A percentile compares a stretch with the other conserved stretches of the same genome.
Evolutionary conservation across 2,797 vertebrate genomes (phyloP).

Genomic region (Eulemur rubriventer): DNA sequence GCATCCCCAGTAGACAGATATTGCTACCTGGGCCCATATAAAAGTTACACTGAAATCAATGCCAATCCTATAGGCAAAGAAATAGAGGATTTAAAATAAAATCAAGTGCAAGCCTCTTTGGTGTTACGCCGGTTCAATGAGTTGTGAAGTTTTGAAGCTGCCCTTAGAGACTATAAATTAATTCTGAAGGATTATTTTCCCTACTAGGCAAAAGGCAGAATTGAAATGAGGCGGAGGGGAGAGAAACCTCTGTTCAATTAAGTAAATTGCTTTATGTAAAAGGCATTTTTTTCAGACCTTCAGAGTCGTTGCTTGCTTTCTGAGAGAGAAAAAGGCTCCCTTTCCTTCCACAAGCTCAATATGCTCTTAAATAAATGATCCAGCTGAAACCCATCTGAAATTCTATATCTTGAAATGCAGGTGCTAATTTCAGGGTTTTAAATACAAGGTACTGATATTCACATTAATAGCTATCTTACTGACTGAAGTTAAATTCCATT

Average conservation of each 20-base stretch:
- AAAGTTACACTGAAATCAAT: conserved; percentile 64
- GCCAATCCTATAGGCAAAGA: conserved; percentile 64
- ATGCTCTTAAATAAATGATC: conserved; percentile 2
- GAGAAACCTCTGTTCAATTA: conserved; percentile 26
- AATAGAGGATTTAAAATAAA: conserved; percentile 64
- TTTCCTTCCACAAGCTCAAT: background rate
- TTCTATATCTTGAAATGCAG: background rate
- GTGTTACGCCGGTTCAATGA: conserved; percentile 61
- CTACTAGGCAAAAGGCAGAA: conserved; percentile 56
- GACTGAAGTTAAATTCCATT: background rate
- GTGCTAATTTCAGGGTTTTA: background rate
- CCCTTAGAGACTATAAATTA: conserved; percentile 64
- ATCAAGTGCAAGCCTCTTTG: conserved; percentile 58
- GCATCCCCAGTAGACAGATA: conserved; percentile 43
- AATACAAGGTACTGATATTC: background rate
- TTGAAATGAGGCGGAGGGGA: background rate
- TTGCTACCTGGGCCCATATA: background rate
- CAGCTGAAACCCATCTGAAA: background rate
- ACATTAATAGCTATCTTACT: background rate
- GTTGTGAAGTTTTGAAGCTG: conserved; percentile 63
- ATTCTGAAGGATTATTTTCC: conserved; percentile 66
- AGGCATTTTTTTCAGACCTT: conserved; percentile 34
- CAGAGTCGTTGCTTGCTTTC: conserved; percentile 1
- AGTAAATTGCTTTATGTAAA: conserved; percentile 22
- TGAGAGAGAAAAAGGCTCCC: background rate